Evolutionary conservation across 2,888 invertebrate species (phyloP).

Genomic region (Leucophenga montana): DNA sequence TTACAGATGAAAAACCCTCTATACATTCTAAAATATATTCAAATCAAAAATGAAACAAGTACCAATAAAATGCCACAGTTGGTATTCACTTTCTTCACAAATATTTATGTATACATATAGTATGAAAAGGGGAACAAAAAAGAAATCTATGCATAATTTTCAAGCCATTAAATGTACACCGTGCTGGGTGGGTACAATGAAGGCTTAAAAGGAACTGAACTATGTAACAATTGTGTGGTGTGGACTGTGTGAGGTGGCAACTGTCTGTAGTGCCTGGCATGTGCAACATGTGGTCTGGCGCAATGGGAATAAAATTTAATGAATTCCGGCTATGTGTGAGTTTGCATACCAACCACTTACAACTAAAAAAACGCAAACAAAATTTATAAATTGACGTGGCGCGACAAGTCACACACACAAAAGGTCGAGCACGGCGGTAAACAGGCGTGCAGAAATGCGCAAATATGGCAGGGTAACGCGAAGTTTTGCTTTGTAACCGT

Average conservation of each 20-base stretch:
- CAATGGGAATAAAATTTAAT: conserved; percentile 1
- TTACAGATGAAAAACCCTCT: too few relatives aligned
- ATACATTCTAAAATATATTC: too few relatives aligned
- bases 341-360: background rate
- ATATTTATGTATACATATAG: too few relatives aligned
- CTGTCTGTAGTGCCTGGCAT: background rate
- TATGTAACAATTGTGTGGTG: too few relatives aligned
- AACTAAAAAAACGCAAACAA: background rate
- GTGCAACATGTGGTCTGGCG: conserved; percentile 17
- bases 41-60: too few relatives aligned
- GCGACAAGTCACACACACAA: conserved; percentile 29
- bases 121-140: too few relatives aligned
- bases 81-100: background rate
- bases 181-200: too few relatives aligned
- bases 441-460: conserved; percentile 9
- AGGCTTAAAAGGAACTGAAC: too few relatives aligned
- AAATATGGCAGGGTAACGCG: too few relatives aligned
- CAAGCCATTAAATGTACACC: background rate
- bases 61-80: too few relatives aligned
- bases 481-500: too few relatives aligned
- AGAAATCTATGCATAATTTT: background rate
- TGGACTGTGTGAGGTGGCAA: too few relatives aligned
- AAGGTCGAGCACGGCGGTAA: background rate
- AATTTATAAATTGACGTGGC: background rate
- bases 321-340: background rate